These are phyloP conservation scores for Helicoverpa zea DNA, from an alignment of 1,140 invertebrate genomes.

Conservation along the genomic window DNA sequence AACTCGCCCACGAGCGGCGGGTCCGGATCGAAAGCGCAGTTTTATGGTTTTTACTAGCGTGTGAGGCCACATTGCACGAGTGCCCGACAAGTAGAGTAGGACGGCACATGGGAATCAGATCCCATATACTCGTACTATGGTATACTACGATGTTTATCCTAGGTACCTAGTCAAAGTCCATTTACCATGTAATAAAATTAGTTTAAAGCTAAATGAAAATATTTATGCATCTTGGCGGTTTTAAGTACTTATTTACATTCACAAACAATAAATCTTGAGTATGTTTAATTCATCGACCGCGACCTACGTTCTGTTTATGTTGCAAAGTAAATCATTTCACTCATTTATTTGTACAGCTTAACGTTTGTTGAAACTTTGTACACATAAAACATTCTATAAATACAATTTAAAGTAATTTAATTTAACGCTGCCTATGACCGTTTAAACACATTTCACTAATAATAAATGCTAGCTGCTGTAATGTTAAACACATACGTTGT, in stretches of 20 bases:
- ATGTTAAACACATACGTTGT: constrained; percentile 11
- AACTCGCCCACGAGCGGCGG: constrained; percentile 65
- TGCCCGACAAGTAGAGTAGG: constrained; percentile 66
- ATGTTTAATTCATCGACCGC: constrained; percentile 34
- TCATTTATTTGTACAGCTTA: constrained; percentile 6
- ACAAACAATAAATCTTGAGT: constrained; percentile 28
- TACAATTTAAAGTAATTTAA: background rate
- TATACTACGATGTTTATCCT: background rate
- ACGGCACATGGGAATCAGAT: constrained; percentile 50
- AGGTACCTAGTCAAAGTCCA: background rate
- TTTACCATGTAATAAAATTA: background rate
- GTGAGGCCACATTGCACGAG: constrained; percentile 62
- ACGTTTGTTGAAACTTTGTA: constrained; percentile 18
- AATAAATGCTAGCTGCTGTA: background rate
- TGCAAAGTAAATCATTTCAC: constrained; percentile 31
- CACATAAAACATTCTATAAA: background rate
- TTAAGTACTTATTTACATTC: constrained; percentile 25
- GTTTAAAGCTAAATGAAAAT: no score
- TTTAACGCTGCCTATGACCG: background rate
- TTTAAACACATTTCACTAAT: background rate
- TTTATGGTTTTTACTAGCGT: constrained; percentile 70
- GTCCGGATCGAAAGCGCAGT: constrained; percentile 77
- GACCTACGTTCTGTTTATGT: constrained; percentile 24
- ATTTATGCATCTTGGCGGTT: constrained; percentile 12
- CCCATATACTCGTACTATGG: constrained; percentile 25